These are phyloP conservation scores for Myanophis thanlyinensis DNA, from an alignment of 2,113 vertebrate genomes.

Conservation along the genomic window DNA sequence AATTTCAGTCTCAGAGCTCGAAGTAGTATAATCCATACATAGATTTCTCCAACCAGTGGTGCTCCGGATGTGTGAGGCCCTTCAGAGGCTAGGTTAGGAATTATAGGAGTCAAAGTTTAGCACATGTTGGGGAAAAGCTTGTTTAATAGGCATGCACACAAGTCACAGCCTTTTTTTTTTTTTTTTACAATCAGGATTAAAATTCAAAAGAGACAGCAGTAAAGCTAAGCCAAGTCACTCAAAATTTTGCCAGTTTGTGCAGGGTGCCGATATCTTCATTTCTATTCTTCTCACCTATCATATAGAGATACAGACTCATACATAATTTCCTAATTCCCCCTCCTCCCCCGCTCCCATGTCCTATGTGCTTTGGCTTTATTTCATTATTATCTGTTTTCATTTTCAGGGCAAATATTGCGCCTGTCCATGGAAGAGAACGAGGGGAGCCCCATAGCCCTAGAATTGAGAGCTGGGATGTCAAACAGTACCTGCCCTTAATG, in stretches of 20 bases:
- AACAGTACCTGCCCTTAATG: background rate
- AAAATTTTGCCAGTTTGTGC: background rate
- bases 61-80: background rate
- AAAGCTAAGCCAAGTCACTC: background rate
- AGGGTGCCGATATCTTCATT: background rate
- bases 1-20: background rate
- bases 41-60: background rate
- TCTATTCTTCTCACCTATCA: background rate
- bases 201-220: background rate
- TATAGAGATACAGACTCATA: background rate
- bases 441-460: background rate
- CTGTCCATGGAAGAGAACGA: constrained; percentile 19
- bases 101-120: background rate
- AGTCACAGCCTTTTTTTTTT: background rate
- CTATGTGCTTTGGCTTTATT: constrained; percentile 28
- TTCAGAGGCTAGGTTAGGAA: background rate
- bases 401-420: constrained; percentile 27
- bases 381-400: constrained; percentile 16
- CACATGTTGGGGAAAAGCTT: background rate
- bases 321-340: background rate
- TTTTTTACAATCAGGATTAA: background rate
- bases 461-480: background rate
- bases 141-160: background rate
- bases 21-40: background rate
- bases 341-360: background rate